Evolutionary conservation across 2,797 vertebrate species (phyloP), one percentile per base, ranked within the genome.

Genomic region (Sebastes cheni): DNA sequence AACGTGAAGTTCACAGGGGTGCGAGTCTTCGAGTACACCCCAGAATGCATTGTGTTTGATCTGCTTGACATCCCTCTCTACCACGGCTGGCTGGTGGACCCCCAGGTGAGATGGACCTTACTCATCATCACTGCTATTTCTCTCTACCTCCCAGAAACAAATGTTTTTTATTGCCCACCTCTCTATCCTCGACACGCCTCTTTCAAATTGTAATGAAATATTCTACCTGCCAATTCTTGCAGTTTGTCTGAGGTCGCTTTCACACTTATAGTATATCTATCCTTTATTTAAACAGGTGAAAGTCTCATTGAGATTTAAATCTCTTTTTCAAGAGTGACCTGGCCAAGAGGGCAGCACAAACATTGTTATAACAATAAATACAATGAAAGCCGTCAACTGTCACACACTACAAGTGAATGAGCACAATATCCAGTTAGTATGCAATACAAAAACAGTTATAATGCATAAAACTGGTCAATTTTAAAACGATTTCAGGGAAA

Each of bases 31-130:
- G 99, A 99, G 85, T 99, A 99, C 93, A 99, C 99, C 4, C 98
- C 99, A 2, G 98, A 99, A 91, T 99, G 99, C 95, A 99, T 99
- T 23, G 99, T 99, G 67, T 99, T 99, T 81, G 99, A 99, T 92
- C 96, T 99, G 85, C 97, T 99, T 18, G 98, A 99, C 94, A 99
- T 99, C 90, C 98, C 98, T 10, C 95, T 99, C 77, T 99, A 99
- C 92, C 99, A 99, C 20, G 99, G 99, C 83, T 99, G 99, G 99
- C 94, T 99, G 89, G 97, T 99, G 62, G 99, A 99, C 88, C 99
- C 98, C 79, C 98, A 99, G 97, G 99, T 99, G 93, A 96, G 91
- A 80, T 23, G 52, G 29, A 68, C 27, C 32, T 46, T n/a, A n/a
- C 68, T 79, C 22, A 50, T 58, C 30, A 8, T 23, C 52, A n/a